Evolutionary conservation across 2,797 vertebrate genomes (phyloP).

Genomic region (Philypnodon macrostomus): DNA sequence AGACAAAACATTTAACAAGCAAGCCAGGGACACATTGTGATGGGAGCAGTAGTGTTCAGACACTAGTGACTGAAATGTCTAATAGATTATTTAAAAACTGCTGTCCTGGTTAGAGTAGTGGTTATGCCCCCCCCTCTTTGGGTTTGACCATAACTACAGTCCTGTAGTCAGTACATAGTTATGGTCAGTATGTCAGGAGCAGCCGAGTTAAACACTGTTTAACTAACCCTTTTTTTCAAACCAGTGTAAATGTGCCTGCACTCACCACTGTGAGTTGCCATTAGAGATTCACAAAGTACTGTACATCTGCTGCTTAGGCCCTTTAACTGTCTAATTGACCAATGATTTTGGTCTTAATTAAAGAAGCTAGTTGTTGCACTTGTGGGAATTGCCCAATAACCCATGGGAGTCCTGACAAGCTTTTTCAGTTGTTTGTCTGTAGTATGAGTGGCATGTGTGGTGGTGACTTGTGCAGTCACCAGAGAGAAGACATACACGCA

Average conservation of each 20-base stretch:
- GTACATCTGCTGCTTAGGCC: neutral
- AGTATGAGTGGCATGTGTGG: slow-evolving; percentile 44
- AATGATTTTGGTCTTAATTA: neutral
- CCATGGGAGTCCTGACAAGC: slow-evolving; percentile 19
- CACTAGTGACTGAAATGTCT: slow-evolving; percentile 24
- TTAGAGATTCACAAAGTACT: slow-evolving; percentile 15
- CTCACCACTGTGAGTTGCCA: slow-evolving; percentile 9
- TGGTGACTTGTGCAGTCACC: slow-evolving; percentile 48
- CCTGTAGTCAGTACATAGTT: no score
- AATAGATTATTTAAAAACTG: slow-evolving; percentile 20
- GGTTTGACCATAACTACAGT: no score
- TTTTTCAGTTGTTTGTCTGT: slow-evolving; percentile 55
- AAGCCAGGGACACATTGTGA: slow-evolving; percentile 8
- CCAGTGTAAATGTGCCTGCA: slow-evolving; percentile 21
- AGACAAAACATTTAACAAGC: slow-evolving; percentile 23
- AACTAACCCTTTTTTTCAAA: slow-evolving; percentile 19
- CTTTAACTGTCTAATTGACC: neutral
- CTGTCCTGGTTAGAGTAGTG: no score
- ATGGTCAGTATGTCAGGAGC: no score
- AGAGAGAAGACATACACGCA: slow-evolving; percentile 24
- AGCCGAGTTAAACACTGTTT: no score
- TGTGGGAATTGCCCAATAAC: slow-evolving; percentile 1
- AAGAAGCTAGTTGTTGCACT: neutral
- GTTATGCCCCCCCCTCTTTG: no score
- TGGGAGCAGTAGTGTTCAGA: slow-evolving; percentile 20